These are phyloP conservation scores for Lynx canadensis DNA, from an alignment of 2,113 vertebrate species.

Conservation along the genomic window DNA sequence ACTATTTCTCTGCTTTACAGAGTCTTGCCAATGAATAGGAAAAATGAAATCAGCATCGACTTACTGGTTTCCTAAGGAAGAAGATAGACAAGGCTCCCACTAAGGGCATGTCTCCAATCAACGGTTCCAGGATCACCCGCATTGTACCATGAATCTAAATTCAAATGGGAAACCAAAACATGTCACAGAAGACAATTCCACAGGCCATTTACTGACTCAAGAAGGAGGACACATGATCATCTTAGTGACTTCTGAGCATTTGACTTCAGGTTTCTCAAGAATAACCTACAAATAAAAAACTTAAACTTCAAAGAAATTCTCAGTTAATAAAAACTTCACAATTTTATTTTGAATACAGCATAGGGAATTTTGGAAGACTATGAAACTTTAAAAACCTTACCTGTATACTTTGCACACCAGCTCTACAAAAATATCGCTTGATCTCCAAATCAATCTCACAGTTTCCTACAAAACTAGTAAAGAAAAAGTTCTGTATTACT, in stretches of 20 bases:
- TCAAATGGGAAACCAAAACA: constrained; percentile 45
- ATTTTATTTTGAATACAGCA: constrained; percentile 31
- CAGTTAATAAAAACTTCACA: not conserved
- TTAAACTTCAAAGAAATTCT: constrained; percentile 23
- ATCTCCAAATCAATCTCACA: constrained; percentile 97
- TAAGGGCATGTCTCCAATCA: constrained; percentile 97
- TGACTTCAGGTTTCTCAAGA: not conserved
- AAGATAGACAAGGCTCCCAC: constrained; percentile 95
- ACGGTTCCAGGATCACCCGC: constrained; percentile 96
- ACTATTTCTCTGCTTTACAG: not conserved
- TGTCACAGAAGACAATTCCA: not conserved
- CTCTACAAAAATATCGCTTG: constrained; percentile 97
- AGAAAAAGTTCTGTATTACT: constrained; percentile 65
- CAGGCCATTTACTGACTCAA: not conserved
- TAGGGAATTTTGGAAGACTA: not conserved
- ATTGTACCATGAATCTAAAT: constrained; percentile 95
- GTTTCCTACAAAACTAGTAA: constrained; percentile 95
- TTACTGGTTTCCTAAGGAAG: constrained; percentile 95
- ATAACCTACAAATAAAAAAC: not conserved
- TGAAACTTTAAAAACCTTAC: constrained; percentile 81
- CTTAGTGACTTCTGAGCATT: not conserved
- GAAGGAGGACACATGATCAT: not conserved
- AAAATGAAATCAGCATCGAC: not conserved
- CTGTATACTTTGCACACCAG: constrained; percentile 98
- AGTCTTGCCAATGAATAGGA: not conserved